Percentiles rank a stretch among this genome's conserved stretches.
phyloP scores from a whole-genome alignment of 2,797 vertebrate genomes.

The Protosalanx chinensis region DNA sequence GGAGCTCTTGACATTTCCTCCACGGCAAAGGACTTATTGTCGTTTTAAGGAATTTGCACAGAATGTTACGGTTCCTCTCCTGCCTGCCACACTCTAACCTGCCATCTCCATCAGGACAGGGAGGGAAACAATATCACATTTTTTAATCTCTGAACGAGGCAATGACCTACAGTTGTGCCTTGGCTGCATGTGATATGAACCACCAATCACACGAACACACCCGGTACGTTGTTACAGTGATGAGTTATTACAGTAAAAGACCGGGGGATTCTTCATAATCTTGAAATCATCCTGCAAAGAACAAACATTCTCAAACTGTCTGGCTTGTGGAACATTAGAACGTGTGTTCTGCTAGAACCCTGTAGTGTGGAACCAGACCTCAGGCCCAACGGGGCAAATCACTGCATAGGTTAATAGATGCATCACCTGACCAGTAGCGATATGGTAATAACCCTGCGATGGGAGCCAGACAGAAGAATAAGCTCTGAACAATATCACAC shows the following conservation, averaged over 20 bases:
- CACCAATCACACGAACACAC: neutral
- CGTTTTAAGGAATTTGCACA: neutral
- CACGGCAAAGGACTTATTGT: neutral
- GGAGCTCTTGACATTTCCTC: neutral
- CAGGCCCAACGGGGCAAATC: too few relatives aligned
- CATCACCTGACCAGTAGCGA: too few relatives aligned
- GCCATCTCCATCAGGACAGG: neutral
- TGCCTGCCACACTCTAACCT: neutral
- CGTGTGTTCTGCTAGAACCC: neutral
- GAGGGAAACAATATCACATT: neutral
- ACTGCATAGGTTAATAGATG: too few relatives aligned
- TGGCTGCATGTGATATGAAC: neutral
- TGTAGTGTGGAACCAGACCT: neutral
- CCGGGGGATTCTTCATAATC: neutral
- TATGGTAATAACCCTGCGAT: too few relatives aligned
- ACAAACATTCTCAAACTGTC: neutral
- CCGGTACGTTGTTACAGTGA: neutral
- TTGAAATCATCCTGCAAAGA: neutral
- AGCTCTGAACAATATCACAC: too few relatives aligned
- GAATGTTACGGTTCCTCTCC: too few relatives aligned
- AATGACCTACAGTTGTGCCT: neutral
- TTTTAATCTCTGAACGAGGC: neutral
- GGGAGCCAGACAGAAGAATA: too few relatives aligned
- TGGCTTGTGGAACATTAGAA: neutral
- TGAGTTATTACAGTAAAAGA: neutral